Evolutionary conservation across 2,888 invertebrate genomes (phyloP), one percentile per base, ranked within the genome.

Genomic region (Amphipyra tragopoginis): DNA sequence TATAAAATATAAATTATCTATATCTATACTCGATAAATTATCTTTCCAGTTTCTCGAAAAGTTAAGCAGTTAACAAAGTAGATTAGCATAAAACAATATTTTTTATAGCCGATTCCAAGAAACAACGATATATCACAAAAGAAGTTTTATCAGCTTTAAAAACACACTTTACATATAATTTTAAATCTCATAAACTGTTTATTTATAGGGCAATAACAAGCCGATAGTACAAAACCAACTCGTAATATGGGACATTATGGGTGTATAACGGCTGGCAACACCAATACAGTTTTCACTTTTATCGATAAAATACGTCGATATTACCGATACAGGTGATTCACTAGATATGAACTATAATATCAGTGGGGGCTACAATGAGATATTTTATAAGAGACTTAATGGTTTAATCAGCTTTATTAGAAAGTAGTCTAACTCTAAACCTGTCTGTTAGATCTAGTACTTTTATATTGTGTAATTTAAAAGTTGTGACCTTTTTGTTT

Each of bases 371-470:
- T 83, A 92, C 88, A 91, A 90, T 91, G 79, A 82, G 80, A 84
- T 86, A 88, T 86, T 90, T 90, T 89, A 87, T 83, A 82, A 80
- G 77, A 77, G 77, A 83, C 79, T 85, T 89, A 90, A 92, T 90
- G 82, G 85, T 88, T 90, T 87, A 90, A 92, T 92, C 88, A 85
- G 84, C 81, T 86, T 80, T 75, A 81, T 81, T 91, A 90, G 93
- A 93, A 93, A 93, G 91, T 88, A 33, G 53, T 51, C 43, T 58
- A 29, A 29, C 29, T 29, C 29, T 29, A 42, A 67, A 40, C 9
- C 29, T 34, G 59, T 65, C 43, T 47, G 21, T 0, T 39, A 36
- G 48, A 65, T 44, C 39, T 65, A 59, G 52, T 54, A 63, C 60
- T 77, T 65, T 68, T 67, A 66, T 65, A 72, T 80, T 68, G 54